These are phyloP conservation scores for Pica pica DNA, from an alignment of 2,113 vertebrate species.

Conservation along the genomic window DNA sequence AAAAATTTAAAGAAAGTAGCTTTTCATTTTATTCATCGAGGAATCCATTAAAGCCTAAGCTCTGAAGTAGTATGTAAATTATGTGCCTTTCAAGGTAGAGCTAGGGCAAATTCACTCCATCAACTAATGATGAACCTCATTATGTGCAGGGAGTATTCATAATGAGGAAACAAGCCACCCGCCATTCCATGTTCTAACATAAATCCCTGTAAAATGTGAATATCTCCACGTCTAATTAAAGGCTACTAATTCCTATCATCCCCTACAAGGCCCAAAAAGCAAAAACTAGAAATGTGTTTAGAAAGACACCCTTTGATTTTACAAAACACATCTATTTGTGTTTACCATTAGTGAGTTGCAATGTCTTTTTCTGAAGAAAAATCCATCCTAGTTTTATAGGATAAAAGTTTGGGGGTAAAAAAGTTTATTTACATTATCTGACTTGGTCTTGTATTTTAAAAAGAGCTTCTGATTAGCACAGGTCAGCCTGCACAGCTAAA, in stretches of 20 bases:
- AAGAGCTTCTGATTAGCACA: constrained; percentile 34
- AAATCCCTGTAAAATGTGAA: constrained; percentile 98
- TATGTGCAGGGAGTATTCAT: constrained; percentile 93
- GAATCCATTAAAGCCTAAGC: constrained; percentile 93
- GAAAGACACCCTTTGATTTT: background rate
- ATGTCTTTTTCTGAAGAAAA: background rate
- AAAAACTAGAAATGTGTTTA: constrained; percentile 54
- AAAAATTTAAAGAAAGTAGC: constrained; percentile 91
- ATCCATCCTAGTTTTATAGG: background rate
- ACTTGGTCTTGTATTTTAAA: background rate
- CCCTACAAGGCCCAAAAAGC: constrained; percentile 74
- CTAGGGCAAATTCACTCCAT: constrained; percentile 96
- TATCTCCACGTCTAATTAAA: constrained; percentile 99
- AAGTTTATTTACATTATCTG: constrained; percentile 47
- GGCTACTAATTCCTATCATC: constrained; percentile 92
- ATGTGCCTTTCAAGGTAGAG: constrained; percentile 97
- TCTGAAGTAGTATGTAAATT: constrained; percentile 96
- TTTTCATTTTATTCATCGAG: constrained; percentile 98
- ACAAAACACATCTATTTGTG: constrained; percentile 26
- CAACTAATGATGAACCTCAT: constrained; percentile 99
- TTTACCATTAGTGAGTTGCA: constrained; percentile 1
- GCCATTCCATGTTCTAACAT: constrained; percentile 90
- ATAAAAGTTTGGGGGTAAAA: constrained; percentile 46
- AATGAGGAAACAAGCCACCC: constrained; percentile 94
- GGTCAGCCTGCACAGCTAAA: background rate